Evolutionary conservation across 2,797 vertebrate genomes (phyloP), one percentile per base, ranked within the genome.

Genomic region (Lagocephalus sceleratus): DNA sequence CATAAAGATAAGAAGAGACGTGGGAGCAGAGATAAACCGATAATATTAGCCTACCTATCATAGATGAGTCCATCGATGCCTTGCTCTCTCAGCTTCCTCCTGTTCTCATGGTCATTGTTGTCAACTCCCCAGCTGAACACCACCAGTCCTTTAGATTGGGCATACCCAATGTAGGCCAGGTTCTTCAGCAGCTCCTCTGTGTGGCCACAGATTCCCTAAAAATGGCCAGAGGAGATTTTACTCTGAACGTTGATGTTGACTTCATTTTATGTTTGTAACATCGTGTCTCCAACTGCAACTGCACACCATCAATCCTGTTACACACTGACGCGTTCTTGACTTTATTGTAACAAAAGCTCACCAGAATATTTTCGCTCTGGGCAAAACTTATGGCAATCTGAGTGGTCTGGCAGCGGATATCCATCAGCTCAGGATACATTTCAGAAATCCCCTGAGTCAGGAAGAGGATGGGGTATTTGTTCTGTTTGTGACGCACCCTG

Each of bases 91-190:
- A 98, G 76, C 63, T 81, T 92, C 71, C 68, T 92, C 60, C 97
- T 89, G 85, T 87, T 98, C 21, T 95, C 91, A 0, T 94, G 93
- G 47, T 97, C 91, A 15, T 99, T 99, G 83, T 95, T 95, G 60
- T 98, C 93, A 2, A 99, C 95, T 0, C 97, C 97, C 97, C 97
- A 99, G 49, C 95, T 92, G 85, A 99, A 99, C 47, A 99, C 90
- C 62, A 99, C 94, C 50, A 99, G 86, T 51, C 94, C 95, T 85
- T 95, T 97, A 6, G 92, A 89, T 78, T 93, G 92, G 47, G 95
- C 95, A 14, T 94, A 91, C 16, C 77, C 63, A 40, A 99, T 88
- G 68, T 86, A 91, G 0, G 78, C 75, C 0, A 94, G 93, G 73
- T 94, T 92, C 74, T 85, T 91, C 19, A 99, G 86, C 45, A 99